A percentile compares a stretch with the other conserved stretches of the same genome.
phyloP scores from a whole-genome alignment of 2,888 invertebrate species.

The Scrobipalpa atriplicella region DNA sequence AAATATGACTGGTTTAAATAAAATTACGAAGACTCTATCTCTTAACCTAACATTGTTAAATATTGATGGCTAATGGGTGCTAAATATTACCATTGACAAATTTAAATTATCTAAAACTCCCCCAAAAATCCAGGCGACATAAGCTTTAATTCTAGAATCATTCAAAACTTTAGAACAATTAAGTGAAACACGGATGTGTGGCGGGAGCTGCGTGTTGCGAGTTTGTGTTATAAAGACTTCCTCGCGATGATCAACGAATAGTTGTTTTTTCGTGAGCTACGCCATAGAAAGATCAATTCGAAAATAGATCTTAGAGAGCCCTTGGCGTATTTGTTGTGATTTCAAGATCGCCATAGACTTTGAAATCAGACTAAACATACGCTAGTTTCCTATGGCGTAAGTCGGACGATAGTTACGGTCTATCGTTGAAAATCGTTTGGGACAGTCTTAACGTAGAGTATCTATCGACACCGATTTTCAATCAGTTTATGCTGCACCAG shows the following conservation, averaged over 20 bases:
- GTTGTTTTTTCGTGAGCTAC: too few species aligned
- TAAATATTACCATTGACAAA: neutral
- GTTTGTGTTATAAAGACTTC: constrained; percentile 48
- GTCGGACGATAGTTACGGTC: too few species aligned
- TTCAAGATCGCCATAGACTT: too few species aligned
- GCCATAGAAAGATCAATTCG: too few species aligned
- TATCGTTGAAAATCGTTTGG: neutral
- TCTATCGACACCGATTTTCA: neutral
- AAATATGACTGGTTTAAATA: too few species aligned
- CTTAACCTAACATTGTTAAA: neutral
- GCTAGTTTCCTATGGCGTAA: too few species aligned
- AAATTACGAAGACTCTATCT: neutral
- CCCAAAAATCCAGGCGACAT: neutral
- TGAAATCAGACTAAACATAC: too few species aligned
- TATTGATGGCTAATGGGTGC: neutral
- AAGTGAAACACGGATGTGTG: constrained; percentile 47
- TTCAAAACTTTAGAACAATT: neutral
- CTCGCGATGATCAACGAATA: neutral
- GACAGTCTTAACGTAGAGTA: neutral
- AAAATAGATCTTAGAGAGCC: too few species aligned
- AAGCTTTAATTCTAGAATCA: neutral
- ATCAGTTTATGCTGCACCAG: neutral
- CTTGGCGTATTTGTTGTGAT: too few species aligned
- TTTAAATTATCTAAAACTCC: neutral
- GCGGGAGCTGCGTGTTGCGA: constrained; percentile 52